Conservation (phyloP, 2,113 vertebrate genomes). For the Plecotus auritus region DNA sequence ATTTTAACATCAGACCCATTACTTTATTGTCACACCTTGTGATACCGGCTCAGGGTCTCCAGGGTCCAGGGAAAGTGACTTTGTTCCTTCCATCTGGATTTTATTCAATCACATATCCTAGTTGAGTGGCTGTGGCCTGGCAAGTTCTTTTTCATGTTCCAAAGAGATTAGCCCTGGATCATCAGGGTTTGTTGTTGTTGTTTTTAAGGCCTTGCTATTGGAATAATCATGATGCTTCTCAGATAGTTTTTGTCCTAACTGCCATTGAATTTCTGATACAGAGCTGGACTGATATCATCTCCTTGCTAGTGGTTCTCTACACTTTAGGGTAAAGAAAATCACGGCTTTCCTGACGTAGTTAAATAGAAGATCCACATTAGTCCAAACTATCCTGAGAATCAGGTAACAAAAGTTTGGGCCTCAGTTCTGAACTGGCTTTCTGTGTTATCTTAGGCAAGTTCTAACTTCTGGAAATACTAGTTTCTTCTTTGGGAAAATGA, state of each 20-base stretch:
- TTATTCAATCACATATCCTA: not conserved
- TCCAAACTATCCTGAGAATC: not conserved
- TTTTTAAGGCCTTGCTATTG: not conserved
- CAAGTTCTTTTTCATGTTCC: not conserved
- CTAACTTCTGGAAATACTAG: not conserved
- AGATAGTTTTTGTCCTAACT: not conserved
- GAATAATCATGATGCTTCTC: not conserved
- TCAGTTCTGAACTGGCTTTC: not conserved
- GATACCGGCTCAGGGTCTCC: not conserved
- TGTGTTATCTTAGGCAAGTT: not conserved
- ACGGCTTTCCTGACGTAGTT: not conserved
- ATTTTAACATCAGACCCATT: slow-evolving; percentile 43
- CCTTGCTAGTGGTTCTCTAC: not conserved
- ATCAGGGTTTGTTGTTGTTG: not conserved
- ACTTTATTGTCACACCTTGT: not conserved
- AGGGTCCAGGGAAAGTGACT: not conserved
- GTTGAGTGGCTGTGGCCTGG: not conserved
- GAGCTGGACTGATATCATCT: not conserved
- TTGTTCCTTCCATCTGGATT: not conserved
- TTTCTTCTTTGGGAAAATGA: not conserved
- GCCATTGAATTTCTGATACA: not conserved
- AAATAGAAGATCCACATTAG: slow-evolving; percentile 5
- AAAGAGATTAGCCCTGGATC: not conserved
- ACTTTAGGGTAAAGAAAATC: not conserved
- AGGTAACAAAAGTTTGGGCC: not conserved